Evolutionary conservation across 2,888 invertebrate genomes (phyloP).

Genomic region (Melanophora roralis): DNA sequence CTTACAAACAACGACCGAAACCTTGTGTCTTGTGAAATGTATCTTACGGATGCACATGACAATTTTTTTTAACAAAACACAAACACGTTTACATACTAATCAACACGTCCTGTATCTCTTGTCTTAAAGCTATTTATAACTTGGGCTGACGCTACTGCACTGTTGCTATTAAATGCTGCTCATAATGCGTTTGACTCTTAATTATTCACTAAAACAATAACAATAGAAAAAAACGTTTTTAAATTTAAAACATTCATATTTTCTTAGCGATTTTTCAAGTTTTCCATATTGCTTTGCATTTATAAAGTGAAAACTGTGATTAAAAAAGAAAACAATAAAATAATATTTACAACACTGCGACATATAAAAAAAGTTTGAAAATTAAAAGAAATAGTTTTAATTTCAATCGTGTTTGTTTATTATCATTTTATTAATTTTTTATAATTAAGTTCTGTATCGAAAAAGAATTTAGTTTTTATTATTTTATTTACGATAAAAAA

Average conservation of each 20-base stretch:
- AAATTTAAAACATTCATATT: not conserved
- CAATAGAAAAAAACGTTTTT: not conserved
- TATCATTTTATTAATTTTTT: not conserved
- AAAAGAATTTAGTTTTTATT: constrained; percentile 29
- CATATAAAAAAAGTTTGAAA: not conserved
- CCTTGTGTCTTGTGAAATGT: constrained; percentile 63
- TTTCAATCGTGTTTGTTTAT: not conserved
- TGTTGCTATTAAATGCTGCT: not conserved
- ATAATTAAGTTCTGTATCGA: not conserved
- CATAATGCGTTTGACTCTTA: constrained; percentile 20
- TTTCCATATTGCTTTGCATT: not conserved
- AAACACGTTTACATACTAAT: not conserved
- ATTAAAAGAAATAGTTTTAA: not conserved
- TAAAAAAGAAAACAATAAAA: not conserved
- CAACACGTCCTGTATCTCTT: not conserved
- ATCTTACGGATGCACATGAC: constrained; percentile 64
- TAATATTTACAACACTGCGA: not conserved
- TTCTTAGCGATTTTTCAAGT: not conserved
- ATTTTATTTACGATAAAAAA: not conserved
- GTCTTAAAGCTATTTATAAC: not conserved
- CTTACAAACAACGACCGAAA: constrained; percentile 59
- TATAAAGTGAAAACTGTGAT: not conserved
- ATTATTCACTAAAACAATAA: constrained; percentile 1
- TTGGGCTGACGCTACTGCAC: not conserved
- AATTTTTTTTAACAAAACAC: constrained; percentile 54